phyloP scores from a whole-genome alignment of 2,113 vertebrate genomes.

The Hylia prasina region DNA sequence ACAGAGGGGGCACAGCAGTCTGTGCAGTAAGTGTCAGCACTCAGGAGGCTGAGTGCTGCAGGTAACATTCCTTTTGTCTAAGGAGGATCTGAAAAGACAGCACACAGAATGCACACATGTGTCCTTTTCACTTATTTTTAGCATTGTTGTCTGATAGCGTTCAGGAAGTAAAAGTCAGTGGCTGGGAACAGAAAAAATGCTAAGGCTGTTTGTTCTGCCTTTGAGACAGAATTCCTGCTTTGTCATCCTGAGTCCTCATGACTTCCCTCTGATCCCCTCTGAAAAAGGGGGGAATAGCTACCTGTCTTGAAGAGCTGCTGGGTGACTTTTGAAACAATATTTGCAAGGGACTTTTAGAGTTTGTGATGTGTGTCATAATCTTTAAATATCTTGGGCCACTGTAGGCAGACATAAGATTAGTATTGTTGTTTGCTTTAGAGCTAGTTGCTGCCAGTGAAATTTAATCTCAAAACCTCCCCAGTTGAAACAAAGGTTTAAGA shows the following conservation, averaged over 20 bases:
- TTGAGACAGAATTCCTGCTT: conserved; percentile 16
- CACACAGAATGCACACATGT: not conserved
- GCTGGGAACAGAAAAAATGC: not conserved
- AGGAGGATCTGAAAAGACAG: not conserved
- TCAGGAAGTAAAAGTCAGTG: not conserved
- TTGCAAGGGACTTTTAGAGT: not conserved
- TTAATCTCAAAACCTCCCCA: not conserved
- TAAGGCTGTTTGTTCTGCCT: not conserved
- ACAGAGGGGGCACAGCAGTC: not conserved
- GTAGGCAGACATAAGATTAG: not conserved
- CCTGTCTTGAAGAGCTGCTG: not conserved
- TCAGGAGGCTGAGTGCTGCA: not conserved
- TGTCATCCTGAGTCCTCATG: not conserved
- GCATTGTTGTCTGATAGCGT: not conserved
- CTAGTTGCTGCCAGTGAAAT: not conserved
- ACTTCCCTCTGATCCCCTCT: not conserved
- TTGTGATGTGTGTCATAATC: not conserved
- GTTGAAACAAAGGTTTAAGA: not conserved
- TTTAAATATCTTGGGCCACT: not conserved
- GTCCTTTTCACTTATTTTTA: conserved; percentile 8
- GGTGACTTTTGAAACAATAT: not conserved
- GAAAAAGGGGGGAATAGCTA: not conserved
- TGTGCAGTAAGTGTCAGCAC: not conserved
- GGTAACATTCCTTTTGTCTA: not conserved
- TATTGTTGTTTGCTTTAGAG: not conserved